Evolutionary conservation across 2,113 vertebrate genomes (phyloP), one percentile per base, ranked within the genome.

Genomic region (Phaethornis superciliosus): DNA sequence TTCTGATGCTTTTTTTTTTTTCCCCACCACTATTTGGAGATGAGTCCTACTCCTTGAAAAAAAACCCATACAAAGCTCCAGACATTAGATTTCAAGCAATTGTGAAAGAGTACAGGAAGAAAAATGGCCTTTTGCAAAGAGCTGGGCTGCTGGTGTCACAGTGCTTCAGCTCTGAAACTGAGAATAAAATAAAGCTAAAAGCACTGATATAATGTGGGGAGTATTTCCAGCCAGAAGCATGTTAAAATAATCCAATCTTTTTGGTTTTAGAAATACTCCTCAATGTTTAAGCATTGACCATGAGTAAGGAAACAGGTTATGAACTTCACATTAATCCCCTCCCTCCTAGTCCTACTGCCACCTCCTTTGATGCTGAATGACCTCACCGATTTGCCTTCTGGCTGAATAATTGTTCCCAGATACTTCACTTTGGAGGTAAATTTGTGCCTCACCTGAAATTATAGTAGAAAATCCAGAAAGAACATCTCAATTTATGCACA

Each of bases 21-120:
- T 7, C 14, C 7, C 7, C 54, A 68, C 22, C 27, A 20, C 15
- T 42, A 40, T 16, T 12, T 65, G 46, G 68, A 81, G 33, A 17
- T 46, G 46, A 19, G 22, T 33, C 76, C 51, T 65, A 49, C 4
- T 5, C 23, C 37, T 52, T 28, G 13, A 18, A 24, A 60, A 67
- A 54, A 54, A 69, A 15, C 5, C 5, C 2, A 15, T 59, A 0
- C 35, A 18, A 2, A 60, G 30, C 30, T 71, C 16, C 14, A 55
- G 49, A 78, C 1, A 1, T 59, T 32, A 33, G n/a, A 33, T 55
- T 71, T 79, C 12, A 15, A 30, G 22, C 15, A 33, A 22, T 37
- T 22, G 27, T 40, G 28, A 74, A 52, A 42, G 4, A 47, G 22
- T 30, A 76, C 9, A 74, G 14, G 12, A 16, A 94, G 16, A 14